Base-by-base conservation (phyloP, 2,113 vertebrate genomes). In the Aphelocoma coerulescens region DNA sequence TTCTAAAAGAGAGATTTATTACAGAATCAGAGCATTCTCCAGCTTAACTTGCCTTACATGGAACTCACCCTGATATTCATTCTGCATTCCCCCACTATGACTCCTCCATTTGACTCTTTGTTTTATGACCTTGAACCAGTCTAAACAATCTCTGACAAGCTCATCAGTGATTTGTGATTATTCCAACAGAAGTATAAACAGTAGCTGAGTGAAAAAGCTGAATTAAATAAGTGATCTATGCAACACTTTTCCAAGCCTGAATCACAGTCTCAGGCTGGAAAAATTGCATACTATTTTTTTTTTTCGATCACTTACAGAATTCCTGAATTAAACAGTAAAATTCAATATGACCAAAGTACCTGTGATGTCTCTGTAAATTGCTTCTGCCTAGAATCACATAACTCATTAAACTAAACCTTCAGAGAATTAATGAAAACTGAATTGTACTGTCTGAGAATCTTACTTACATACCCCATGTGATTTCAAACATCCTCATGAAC, bases 151-250 rank as follows among this genome's bases (percentile, higher is more conserved):
- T 58, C 63, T 95, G 94, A 93, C 85, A 90, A 92, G 46, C 91
- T 96, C 85, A 92, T 97, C 83, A 94, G 79, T 22, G 75, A 26
- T 33, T 80, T 83, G 35, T 74, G 91, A 88, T 93, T 95, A 75
- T 91, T 86, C 39, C 33, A 75, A 66, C 39, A 66, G 71, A 54
- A 92, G 41, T 4, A 69, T 51, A 92, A 95, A 95, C 48, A 93
- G 21, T 3, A 69, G 49, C 26, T 83, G 76, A 77, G 32, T 24
- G 6, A 66, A 92, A 92, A 77, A 39, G 2, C 18, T 80, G n/a
- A 92, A 84, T 86, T 86, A 83, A 89, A 59, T 51, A 95, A 78
- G 10, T 67, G 66, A 80, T 55, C 10, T 52, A 16, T 32, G 41
- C 1, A 5, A 43, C 67, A 15, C 18, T 63, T 93, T 66, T 82